Conservation (phyloP, 2,888 invertebrate species). For the Bombylius discolor region DNA sequence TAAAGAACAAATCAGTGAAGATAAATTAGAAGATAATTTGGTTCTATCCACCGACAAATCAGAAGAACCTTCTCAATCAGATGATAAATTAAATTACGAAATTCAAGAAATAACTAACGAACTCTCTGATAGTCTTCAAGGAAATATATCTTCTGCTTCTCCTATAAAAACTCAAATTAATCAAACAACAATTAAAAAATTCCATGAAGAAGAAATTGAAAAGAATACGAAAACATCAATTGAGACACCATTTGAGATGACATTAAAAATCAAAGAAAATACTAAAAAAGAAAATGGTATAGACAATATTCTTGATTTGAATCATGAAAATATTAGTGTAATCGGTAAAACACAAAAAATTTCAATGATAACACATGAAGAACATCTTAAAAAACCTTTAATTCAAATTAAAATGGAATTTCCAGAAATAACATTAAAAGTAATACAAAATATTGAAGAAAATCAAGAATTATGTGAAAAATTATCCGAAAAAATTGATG, state of each 20-base stretch:
- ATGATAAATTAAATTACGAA: too few relatives aligned
- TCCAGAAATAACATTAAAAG: conserved; percentile 30
- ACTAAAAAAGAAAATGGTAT: background rate
- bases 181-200: too few relatives aligned
- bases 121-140: too few relatives aligned
- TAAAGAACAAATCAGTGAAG: too few relatives aligned
- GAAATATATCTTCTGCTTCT: too few relatives aligned
- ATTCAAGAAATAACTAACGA: too few relatives aligned
- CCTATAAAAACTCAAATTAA: too few relatives aligned
- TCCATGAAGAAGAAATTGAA: background rate
- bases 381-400: conserved; percentile 52
- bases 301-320: background rate
- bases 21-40: too few relatives aligned
- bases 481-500: background rate
- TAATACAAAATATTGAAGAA: conserved; percentile 29
- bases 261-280: background rate
- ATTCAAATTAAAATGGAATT: conserved; percentile 51
- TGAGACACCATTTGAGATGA: background rate
- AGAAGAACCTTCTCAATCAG: too few relatives aligned
- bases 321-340: background rate
- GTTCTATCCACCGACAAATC: too few relatives aligned
- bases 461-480: conserved; percentile 21
- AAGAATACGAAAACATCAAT: background rate
- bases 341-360: conserved; percentile 37
- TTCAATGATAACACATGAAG: conserved; percentile 59